Evolutionary conservation across 2,797 vertebrate species (phyloP).

Genomic region (Poecilia gillii): DNA sequence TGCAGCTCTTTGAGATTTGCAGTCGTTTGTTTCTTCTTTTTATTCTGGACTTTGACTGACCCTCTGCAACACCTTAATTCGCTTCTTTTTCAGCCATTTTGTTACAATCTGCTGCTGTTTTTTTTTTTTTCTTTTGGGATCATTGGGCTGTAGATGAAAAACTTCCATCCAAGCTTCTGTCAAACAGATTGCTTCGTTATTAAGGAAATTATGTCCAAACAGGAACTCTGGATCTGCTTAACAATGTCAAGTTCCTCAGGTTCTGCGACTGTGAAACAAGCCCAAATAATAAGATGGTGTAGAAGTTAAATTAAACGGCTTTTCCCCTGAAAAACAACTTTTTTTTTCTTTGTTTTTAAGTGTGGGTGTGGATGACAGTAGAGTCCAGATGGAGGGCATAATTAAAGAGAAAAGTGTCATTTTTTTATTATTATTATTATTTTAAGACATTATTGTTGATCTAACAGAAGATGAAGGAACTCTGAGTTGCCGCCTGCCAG

Average conservation of each 20-base stretch:
- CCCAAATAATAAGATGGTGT: neutral
- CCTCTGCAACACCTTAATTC: neutral
- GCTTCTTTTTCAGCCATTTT: neutral
- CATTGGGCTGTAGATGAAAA: neutral
- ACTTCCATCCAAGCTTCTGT: neutral
- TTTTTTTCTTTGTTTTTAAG: neutral
- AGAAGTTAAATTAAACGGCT: neutral
- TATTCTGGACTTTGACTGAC: neutral
- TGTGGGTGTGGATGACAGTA: neutral
- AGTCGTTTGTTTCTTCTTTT: neutral
- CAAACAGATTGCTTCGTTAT: neutral
- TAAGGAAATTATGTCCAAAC: neutral
- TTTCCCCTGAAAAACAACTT: neutral
- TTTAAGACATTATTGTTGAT: neutral
- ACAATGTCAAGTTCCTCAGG: neutral
- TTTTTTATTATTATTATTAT: neutral
- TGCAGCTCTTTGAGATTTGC: neutral
- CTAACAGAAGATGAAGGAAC: neutral
- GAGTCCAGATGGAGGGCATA: slow-evolving; percentile 4
- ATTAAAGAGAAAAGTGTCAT: neutral
- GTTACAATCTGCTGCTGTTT: neutral
- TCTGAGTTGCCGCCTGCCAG: neutral
- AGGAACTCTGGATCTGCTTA: neutral
- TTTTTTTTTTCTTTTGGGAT: neutral
- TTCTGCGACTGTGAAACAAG: neutral